phyloP scores from a whole-genome alignment of 2,113 vertebrate genomes.

The Gymnogyps californianus region DNA sequence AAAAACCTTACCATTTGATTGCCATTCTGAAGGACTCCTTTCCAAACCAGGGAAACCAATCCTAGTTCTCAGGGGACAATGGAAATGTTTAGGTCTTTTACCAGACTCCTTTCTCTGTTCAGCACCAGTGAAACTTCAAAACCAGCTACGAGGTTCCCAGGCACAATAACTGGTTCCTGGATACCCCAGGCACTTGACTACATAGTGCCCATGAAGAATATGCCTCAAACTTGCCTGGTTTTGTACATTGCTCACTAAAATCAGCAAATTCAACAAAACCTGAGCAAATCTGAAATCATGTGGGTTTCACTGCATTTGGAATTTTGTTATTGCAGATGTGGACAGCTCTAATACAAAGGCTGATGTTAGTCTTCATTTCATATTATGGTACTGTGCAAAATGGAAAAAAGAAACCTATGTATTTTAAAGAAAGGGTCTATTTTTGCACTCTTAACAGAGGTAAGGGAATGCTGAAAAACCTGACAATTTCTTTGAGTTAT shows the following conservation, averaged over 20 bases:
- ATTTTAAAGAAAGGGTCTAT: neutral
- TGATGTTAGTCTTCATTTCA: neutral
- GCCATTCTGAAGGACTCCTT: neutral
- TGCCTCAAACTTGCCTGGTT: neutral
- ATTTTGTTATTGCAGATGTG: neutral
- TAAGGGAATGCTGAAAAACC: neutral
- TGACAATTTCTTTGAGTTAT: neutral
- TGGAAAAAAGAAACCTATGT: fast-evolving
- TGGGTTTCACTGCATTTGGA: neutral
- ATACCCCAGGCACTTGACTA: neutral
- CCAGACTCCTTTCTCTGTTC: neutral
- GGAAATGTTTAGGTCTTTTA: neutral
- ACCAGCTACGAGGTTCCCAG: neutral
- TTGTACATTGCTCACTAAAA: neutral
- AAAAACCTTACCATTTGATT: neutral
- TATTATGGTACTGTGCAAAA: neutral
- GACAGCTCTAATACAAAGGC: neutral
- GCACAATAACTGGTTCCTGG: neutral
- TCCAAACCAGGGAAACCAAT: neutral
- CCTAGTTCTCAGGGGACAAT: fast-evolving
- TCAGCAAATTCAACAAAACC: neutral
- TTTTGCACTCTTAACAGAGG: neutral
- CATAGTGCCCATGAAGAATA: neutral
- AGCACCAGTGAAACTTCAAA: neutral
- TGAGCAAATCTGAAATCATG: neutral